Evolutionary conservation across 2,888 invertebrate genomes (phyloP).

Genomic region (Microplitis manilae): DNA sequence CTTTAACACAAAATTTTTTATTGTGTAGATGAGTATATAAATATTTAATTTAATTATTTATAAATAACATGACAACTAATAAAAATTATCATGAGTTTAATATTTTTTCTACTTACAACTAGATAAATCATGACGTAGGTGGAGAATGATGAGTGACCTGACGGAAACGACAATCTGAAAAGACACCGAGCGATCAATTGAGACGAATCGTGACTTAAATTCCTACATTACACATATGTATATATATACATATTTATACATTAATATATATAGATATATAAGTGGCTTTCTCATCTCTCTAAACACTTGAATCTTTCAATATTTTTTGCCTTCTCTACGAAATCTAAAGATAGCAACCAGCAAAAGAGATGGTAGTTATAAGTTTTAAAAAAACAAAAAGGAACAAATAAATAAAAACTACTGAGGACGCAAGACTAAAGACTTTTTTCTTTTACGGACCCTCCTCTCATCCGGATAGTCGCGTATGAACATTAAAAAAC

Average conservation of each 20-base stretch:
- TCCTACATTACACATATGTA: slow-evolving; percentile 33
- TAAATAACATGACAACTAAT: not conserved
- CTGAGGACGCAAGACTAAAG: slow-evolving; percentile 4
- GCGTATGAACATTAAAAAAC: slow-evolving; percentile 32
- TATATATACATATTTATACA: slow-evolving; percentile 5
- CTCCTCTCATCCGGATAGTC: slow-evolving; percentile 39
- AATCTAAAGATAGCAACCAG: slow-evolving; percentile 41
- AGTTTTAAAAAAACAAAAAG: slow-evolving; percentile 15
- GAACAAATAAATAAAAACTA: slow-evolving; percentile 6
- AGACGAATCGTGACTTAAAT: slow-evolving; percentile 42
- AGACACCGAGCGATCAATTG: slow-evolving; percentile 57
- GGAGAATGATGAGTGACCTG: slow-evolving; percentile 92
- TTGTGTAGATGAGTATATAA: too few relatives aligned
- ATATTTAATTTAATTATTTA: too few relatives aligned
- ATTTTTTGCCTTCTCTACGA: slow-evolving; percentile 39
- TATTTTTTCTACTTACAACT: slow-evolving; percentile 75
- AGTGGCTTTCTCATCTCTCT: slow-evolving; percentile 33
- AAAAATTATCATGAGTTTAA: slow-evolving; percentile 24
- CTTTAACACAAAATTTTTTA: too few relatives aligned
- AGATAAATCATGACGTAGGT: slow-evolving; percentile 90
- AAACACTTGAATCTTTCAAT: slow-evolving; percentile 45
- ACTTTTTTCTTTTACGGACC: slow-evolving; percentile 27
- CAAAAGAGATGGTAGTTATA: slow-evolving; percentile 12
- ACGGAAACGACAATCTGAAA: slow-evolving; percentile 87
- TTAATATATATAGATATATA: slow-evolving; percentile 34